phyloP scores from a whole-genome alignment of 2,113 vertebrate genomes.

The Aleadryas rufinucha region DNA sequence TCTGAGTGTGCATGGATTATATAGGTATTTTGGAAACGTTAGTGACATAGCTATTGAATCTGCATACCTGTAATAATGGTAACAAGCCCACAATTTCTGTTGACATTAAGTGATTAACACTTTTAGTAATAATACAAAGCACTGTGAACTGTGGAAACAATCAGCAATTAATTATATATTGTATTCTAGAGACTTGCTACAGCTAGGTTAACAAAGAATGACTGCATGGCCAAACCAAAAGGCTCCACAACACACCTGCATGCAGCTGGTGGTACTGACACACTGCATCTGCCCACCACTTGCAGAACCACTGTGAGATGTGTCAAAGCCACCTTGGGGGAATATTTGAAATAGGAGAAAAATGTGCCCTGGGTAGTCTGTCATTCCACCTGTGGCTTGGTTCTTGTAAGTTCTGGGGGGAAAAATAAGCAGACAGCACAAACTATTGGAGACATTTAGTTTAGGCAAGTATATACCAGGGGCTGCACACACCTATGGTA shows the following conservation, averaged over 20 bases:
- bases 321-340: accelerated
- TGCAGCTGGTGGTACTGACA: neutral
- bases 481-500: neutral
- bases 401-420: neutral
- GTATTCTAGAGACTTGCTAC: neutral
- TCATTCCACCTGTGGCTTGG: neutral
- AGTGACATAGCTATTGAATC: neutral
- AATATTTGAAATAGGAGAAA: neutral
- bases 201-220: neutral
- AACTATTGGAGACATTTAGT: neutral
- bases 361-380: neutral
- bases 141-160: neutral
- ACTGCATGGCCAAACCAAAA: neutral
- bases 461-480: neutral
- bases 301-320: neutral
- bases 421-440: neutral
- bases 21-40: neutral
- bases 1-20: neutral
- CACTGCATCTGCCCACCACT: accelerated
- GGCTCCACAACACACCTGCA: neutral
- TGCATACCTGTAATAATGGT: neutral
- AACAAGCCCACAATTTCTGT: neutral
- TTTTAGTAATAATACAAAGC: neutral
- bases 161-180: neutral
- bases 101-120: neutral